phyloP scores from a whole-genome alignment of 2,113 vertebrate species.

The Coryphaenoides rupestris region DNA sequence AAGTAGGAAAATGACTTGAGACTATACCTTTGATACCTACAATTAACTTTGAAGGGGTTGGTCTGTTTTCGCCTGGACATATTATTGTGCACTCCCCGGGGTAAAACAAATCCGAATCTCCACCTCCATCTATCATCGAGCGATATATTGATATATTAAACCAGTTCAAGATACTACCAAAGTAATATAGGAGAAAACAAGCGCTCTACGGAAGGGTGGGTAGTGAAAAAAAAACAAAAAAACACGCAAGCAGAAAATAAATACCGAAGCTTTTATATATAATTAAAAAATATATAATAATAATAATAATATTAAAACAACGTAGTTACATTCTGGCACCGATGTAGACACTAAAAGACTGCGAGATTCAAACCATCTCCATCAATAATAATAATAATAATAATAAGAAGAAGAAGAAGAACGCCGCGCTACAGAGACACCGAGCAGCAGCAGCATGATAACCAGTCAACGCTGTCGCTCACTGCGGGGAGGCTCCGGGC shows the following conservation, averaged over 20 bases:
- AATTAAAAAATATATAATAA: no score
- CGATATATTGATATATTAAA: slow-evolving; percentile 21
- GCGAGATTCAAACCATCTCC: no score
- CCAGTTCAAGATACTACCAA: slow-evolving; percentile 40
- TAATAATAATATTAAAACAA: no score
- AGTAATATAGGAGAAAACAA: slow-evolving; percentile 22
- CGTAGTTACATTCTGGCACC: slow-evolving; percentile 52
- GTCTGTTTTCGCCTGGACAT: slow-evolving; percentile 81
- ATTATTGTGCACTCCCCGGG: slow-evolving; percentile 62
- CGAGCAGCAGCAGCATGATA: slow-evolving; percentile 32
- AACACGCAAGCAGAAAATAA: neutral
- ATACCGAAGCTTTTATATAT: neutral
- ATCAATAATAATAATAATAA: neutral
- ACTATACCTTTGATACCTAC: slow-evolving; percentile 75
- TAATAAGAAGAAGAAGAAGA: no score
- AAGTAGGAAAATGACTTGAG: slow-evolving; percentile 32
- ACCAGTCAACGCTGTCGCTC: slow-evolving; percentile 49
- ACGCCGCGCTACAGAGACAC: no score
- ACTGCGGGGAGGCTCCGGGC: slow-evolving; percentile 62
- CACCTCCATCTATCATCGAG: slow-evolving; percentile 56
- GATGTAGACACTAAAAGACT: neutral
- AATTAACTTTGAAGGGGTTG: slow-evolving; percentile 82
- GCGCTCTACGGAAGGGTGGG: slow-evolving; percentile 18
- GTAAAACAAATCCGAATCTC: slow-evolving; percentile 53
- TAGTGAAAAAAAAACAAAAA: neutral